phyloP scores from a whole-genome alignment of 2,888 invertebrate genomes.

The Acrobasis consociella region DNA sequence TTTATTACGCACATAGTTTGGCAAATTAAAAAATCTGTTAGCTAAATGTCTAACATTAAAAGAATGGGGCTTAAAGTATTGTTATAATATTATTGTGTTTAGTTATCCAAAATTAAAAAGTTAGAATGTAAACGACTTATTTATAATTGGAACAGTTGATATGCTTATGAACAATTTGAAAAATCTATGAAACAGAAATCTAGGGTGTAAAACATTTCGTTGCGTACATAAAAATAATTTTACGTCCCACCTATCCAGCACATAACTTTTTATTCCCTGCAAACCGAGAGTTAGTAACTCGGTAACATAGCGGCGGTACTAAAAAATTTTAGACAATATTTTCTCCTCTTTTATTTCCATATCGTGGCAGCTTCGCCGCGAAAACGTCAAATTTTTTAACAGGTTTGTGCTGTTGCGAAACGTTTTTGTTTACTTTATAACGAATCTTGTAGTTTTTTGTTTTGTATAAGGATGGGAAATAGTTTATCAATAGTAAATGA shows the following conservation, averaged over 20 bases:
- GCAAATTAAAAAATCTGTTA: too few relatives aligned
- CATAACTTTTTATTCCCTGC: slow-evolving; percentile 14
- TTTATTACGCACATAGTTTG: too few relatives aligned
- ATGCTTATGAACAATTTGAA: too few relatives aligned
- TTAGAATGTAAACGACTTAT: too few relatives aligned
- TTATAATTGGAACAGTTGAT: too few relatives aligned
- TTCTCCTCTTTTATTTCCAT: slow-evolving; percentile 18
- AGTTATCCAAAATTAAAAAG: too few relatives aligned
- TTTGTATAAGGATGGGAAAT: not conserved
- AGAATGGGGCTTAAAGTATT: too few relatives aligned
- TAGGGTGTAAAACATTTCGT: slow-evolving; percentile 3
- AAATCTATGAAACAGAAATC: not conserved
- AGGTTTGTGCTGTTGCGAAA: not conserved
- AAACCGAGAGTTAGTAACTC: slow-evolving; percentile 6
- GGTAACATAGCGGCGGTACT: not conserved
- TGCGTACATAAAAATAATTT: slow-evolving; percentile 11
- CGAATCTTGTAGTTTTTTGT: not conserved
- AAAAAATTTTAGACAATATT: slow-evolving; percentile 19
- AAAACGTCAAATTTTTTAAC: slow-evolving; percentile 7
- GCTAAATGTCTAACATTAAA: too few relatives aligned
- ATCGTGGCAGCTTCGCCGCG: not conserved
- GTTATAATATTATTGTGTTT: too few relatives aligned
- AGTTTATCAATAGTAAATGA: too few relatives aligned
- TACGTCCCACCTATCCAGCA: slow-evolving; percentile 1
- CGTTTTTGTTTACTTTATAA: slow-evolving; percentile 8